A percentile compares a stretch with the other conserved stretches of the same genome.
Evolutionary conservation across 2,797 vertebrate genomes (phyloP).

Genomic region (Microcaecilia unicolor): DNA sequence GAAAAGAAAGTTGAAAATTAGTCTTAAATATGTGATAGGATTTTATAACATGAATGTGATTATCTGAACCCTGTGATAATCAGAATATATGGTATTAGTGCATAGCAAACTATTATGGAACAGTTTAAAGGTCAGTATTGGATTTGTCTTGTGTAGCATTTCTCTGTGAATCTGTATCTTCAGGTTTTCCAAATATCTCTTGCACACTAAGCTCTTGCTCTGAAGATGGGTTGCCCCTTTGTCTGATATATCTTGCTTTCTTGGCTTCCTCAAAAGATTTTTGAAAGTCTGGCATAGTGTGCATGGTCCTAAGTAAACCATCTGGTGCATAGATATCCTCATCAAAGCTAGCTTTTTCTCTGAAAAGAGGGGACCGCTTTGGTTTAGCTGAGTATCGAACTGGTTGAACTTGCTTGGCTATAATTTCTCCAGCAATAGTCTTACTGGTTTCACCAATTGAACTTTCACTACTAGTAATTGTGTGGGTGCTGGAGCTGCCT

Average conservation of each 20-base stretch:
- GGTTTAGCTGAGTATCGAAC: background rate
- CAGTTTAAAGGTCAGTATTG: too few species aligned
- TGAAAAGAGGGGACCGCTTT: background rate
- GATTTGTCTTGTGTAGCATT: background rate
- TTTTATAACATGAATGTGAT: too few species aligned
- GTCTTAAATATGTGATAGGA: too few species aligned
- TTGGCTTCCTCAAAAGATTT: conserved; percentile 40
- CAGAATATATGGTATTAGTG: too few species aligned
- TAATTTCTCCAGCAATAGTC: background rate
- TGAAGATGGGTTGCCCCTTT: conserved; percentile 31
- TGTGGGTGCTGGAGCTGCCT: background rate
- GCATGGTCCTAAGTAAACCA: conserved; percentile 14
- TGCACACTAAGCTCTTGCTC: conserved; percentile 34
- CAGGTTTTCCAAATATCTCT: conserved; percentile 25
- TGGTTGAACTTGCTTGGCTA: background rate
- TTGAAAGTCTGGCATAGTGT: conserved; percentile 32
- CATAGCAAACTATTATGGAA: too few species aligned
- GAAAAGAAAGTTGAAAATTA: too few species aligned
- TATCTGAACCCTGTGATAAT: too few species aligned
- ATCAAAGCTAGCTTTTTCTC: background rate
- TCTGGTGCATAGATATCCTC: conserved; percentile 1
- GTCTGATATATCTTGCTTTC: conserved; percentile 53
- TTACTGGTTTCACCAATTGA: background rate
- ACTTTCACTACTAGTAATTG: background rate
- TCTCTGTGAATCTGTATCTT: background rate